Percentiles rank a stretch among this genome's conserved stretches.
Conservation (phyloP, 2,797 vertebrate species). For the Poecilia wingei region DNA sequence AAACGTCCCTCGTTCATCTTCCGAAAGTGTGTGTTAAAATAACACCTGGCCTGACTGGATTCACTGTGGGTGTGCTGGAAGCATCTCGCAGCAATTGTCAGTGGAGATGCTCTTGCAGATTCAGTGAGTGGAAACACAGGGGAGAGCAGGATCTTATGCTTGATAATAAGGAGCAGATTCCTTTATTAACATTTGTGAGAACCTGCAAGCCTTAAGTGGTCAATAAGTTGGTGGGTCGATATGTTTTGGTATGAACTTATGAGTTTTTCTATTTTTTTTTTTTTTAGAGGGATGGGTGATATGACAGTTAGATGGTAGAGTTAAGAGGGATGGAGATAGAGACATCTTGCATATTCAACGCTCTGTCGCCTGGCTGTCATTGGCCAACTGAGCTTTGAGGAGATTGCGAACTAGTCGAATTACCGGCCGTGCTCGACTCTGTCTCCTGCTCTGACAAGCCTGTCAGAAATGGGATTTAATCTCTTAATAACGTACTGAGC, state of each 20-base stretch:
- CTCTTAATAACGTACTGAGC: slow-evolving; percentile 82
- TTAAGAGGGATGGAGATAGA: slow-evolving; percentile 68
- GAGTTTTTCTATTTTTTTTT: slow-evolving; percentile 6
- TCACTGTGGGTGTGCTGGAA: slow-evolving; percentile 69
- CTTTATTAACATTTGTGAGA: slow-evolving; percentile 15
- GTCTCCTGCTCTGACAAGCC: slow-evolving; percentile 81
- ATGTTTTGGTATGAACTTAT: slow-evolving; percentile 47
- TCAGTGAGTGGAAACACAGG: slow-evolving; percentile 8
- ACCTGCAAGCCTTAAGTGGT: slow-evolving; percentile 47
- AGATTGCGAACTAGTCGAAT: slow-evolving; percentile 85
- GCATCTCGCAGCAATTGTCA: slow-evolving; percentile 67
- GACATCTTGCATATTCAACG: slow-evolving; percentile 83
- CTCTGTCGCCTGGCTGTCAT: slow-evolving; percentile 80
- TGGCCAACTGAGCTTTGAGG: slow-evolving; percentile 76
- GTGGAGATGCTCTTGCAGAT: slow-evolving; percentile 15
- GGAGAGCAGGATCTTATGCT: slow-evolving; percentile 4
- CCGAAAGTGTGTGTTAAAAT: slow-evolving; percentile 73
- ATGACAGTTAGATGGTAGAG: slow-evolving; percentile 52
- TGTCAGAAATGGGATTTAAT: slow-evolving; percentile 85
- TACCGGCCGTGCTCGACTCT: slow-evolving; percentile 79
- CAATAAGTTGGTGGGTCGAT: slow-evolving; percentile 40
- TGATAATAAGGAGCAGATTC: slow-evolving; percentile 18
- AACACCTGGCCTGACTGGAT: slow-evolving; percentile 75
- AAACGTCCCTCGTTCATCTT: slow-evolving; percentile 79
- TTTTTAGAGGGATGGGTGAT: slow-evolving; percentile 12